phyloP scores from a whole-genome alignment of 1,140 invertebrate genomes.

The Caerostris darwini region DNA sequence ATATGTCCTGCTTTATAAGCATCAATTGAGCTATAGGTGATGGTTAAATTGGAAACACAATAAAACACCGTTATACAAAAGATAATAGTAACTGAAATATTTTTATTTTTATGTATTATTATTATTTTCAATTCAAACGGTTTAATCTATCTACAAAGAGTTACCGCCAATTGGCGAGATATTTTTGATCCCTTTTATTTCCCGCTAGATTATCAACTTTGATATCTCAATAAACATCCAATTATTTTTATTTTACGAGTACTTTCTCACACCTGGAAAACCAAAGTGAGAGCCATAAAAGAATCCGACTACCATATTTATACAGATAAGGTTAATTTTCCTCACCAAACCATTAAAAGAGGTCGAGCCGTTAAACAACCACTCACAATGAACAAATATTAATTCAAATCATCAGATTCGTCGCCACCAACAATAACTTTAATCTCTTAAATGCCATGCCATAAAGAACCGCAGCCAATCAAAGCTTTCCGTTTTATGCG shows the following conservation, averaged over 20 bases:
- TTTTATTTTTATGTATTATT: not conserved
- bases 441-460: slow-evolving; percentile 34
- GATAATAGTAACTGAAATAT: not conserved
- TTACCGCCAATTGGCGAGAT: not conserved
- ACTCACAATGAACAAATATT: slow-evolving; percentile 49
- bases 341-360: not conserved
- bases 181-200: slow-evolving; percentile 32
- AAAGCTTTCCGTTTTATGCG: slow-evolving; percentile 49
- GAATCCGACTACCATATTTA: not conserved
- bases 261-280: slow-evolving; percentile 44
- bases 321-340: slow-evolving; percentile 21
- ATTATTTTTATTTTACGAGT: slow-evolving; percentile 20
- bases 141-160: slow-evolving; percentile 1
- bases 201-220: not conserved
- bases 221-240: slow-evolving; percentile 44
- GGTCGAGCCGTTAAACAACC: slow-evolving; percentile 5
- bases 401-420: slow-evolving; percentile 35
- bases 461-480: slow-evolving; percentile 33
- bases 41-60: too few relatives aligned
- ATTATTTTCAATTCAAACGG: not conserved
- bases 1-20: too few relatives aligned
- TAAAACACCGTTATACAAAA: not conserved
- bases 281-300: not conserved
- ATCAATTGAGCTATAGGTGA: too few relatives aligned
- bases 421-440: not conserved